A percentile compares a stretch with the other conserved stretches of the same genome.
Conservation (phyloP, 2,113 vertebrate species). For the Alethe castanea region DNA sequence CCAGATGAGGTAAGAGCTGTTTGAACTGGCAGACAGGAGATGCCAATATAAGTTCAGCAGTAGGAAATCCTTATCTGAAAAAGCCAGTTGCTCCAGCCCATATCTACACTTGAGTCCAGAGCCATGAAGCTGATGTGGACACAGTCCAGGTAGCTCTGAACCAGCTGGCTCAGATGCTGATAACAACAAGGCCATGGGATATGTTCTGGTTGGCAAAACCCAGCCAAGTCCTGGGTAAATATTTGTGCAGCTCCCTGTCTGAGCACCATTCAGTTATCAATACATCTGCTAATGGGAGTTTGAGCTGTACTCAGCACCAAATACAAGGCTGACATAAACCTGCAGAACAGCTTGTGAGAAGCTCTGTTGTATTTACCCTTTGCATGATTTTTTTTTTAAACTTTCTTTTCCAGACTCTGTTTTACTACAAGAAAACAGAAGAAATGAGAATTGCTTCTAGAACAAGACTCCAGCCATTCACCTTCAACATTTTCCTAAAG, state of each 20-base stretch:
- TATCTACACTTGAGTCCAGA: not conserved
- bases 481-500: not conserved
- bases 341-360: not conserved
- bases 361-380: not conserved
- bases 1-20: not conserved
- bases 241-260: not conserved
- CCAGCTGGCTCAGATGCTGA: not conserved
- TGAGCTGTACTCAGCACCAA: not conserved
- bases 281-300: not conserved
- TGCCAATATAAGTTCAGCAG: not conserved
- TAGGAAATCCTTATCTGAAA: not conserved
- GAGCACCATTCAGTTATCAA: not conserved
- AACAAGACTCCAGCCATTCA: not conserved
- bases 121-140: not conserved
- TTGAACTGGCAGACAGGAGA: not conserved
- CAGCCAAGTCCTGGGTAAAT: not conserved
- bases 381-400: fast-evolving
- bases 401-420: not conserved
- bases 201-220: not conserved
- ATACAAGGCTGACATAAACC: not conserved
- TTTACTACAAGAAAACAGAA: not conserved
- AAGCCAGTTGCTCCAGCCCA: not conserved
- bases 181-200: not conserved
- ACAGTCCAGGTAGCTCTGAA: not conserved
- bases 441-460: not conserved